These are phyloP conservation scores for Aquatica leii DNA, from an alignment of 2,888 invertebrate genomes.

Conservation along the genomic window DNA sequence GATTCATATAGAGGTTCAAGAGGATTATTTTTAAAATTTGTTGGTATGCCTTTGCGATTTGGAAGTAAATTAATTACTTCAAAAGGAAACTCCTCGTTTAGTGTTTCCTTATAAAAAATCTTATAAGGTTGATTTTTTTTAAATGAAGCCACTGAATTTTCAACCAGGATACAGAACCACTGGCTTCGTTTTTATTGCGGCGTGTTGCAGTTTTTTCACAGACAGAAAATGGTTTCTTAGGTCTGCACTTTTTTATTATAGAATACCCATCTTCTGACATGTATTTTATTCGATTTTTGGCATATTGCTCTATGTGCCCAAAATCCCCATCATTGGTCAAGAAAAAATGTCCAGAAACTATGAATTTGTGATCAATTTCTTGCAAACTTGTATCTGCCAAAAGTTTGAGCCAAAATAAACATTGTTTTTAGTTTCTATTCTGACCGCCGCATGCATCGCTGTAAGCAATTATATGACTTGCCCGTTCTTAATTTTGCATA, in stretches of 20 bases:
- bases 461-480: slow-evolving; percentile 17
- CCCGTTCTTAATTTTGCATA: not conserved
- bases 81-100: too few relatives aligned
- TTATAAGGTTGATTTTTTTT: too few relatives aligned
- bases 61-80: too few relatives aligned
- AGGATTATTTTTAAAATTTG: too few relatives aligned
- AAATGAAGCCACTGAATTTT: too few relatives aligned
- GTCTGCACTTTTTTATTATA: slow-evolving; percentile 1
- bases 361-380: slow-evolving; percentile 26
- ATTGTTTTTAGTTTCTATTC: slow-evolving; percentile 22
- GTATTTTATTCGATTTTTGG: not conserved
- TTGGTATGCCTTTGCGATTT: too few relatives aligned
- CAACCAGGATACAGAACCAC: too few relatives aligned
- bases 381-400: slow-evolving; percentile 3
- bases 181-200: too few relatives aligned
- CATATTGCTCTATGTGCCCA: slow-evolving; percentile 17
- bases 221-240: too few relatives aligned
- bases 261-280: slow-evolving; percentile 1
- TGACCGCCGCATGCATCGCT: slow-evolving; percentile 23
- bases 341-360: slow-evolving; percentile 23
- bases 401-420: slow-evolving; percentile 16
- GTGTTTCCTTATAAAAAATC: too few relatives aligned
- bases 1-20: too few relatives aligned
- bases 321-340: slow-evolving; percentile 26
- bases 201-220: too few relatives aligned